Evolutionary conservation across 2,797 vertebrate species (phyloP).

Genomic region (Galaxias olidus): DNA sequence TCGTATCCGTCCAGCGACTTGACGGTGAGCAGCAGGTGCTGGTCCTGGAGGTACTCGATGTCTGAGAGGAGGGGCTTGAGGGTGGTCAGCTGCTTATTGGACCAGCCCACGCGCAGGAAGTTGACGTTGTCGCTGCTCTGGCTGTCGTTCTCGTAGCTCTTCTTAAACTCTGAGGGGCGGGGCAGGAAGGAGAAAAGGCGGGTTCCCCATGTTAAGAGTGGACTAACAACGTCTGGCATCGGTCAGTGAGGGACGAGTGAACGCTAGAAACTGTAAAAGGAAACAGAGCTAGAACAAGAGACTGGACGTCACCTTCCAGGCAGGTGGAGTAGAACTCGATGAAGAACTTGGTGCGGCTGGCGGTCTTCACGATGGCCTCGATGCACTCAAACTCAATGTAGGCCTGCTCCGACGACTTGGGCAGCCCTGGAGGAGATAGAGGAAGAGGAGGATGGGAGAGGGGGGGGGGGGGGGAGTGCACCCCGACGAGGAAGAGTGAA

Average conservation of each 20-base stretch:
- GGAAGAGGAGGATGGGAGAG: conserved; percentile 3
- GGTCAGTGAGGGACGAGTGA: no score
- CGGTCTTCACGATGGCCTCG: conserved; percentile 95
- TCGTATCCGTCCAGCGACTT: conserved; percentile 96
- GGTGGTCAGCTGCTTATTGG: conserved; percentile 91
- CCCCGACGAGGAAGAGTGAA: not conserved
- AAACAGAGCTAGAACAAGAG: not conserved
- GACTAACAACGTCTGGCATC: not conserved
- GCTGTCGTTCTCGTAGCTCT: conserved; percentile 94
- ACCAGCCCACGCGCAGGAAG: conserved; percentile 96
- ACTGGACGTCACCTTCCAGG: conserved; percentile 83
- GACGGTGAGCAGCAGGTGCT: conserved; percentile 93
- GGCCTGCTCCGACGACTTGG: conserved; percentile 93
- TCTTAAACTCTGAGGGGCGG: conserved; percentile 85
- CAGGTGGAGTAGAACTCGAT: conserved; percentile 97
- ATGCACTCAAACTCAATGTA: conserved; percentile 96
- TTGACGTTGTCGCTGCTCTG: conserved; percentile 97
- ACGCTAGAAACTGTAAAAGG: not conserved
- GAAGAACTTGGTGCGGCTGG: conserved; percentile 97
- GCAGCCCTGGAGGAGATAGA: conserved; percentile 76
- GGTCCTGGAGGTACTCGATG: conserved; percentile 96
- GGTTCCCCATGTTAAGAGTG: not conserved
- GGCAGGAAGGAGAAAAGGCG: conserved; percentile 11
- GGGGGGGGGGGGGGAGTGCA: no score
- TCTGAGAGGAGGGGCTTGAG: conserved; percentile 95